phyloP scores from a whole-genome alignment of 2,888 invertebrate species.

The Argyra leucocephala region DNA sequence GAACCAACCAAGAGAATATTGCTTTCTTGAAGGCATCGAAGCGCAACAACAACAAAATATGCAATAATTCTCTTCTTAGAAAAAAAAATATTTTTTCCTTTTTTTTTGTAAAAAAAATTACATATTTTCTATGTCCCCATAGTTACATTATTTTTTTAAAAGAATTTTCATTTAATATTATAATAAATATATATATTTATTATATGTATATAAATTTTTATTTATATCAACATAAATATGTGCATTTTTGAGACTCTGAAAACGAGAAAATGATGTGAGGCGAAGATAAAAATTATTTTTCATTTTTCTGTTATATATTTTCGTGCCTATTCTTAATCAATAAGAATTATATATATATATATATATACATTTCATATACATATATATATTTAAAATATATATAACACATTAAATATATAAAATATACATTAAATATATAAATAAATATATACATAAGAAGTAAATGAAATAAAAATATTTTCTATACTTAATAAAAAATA shows the following conservation, averaged over 20 bases:
- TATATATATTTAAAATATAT: not conserved
- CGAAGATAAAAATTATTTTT: slow-evolving; percentile 1
- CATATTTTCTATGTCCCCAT: not conserved
- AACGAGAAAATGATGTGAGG: not conserved
- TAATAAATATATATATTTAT: too few relatives aligned
- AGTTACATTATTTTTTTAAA: not conserved
- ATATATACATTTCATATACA: not conserved
- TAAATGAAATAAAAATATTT: too few relatives aligned
- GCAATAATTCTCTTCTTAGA: slow-evolving; percentile 3
- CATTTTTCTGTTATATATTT: not conserved
- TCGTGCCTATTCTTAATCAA: not conserved
- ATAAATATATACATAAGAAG: too few relatives aligned
- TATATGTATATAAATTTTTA: too few relatives aligned
- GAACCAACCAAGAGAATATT: too few relatives aligned
- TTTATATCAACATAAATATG: not conserved
- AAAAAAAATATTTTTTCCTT: not conserved
- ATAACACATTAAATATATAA: not conserved
- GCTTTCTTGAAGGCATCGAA: not conserved
- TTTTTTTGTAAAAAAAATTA: not conserved
- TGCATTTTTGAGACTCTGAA: not conserved
- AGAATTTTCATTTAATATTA: slow-evolving; percentile 5
- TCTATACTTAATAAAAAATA: too few relatives aligned
- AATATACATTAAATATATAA: not conserved
- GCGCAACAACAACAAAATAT: not conserved
- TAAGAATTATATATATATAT: not conserved